Evolutionary conservation across 2,888 invertebrate species (phyloP), one percentile per base, ranked within the genome.

Genomic region (Dolichomitus sp.): DNA sequence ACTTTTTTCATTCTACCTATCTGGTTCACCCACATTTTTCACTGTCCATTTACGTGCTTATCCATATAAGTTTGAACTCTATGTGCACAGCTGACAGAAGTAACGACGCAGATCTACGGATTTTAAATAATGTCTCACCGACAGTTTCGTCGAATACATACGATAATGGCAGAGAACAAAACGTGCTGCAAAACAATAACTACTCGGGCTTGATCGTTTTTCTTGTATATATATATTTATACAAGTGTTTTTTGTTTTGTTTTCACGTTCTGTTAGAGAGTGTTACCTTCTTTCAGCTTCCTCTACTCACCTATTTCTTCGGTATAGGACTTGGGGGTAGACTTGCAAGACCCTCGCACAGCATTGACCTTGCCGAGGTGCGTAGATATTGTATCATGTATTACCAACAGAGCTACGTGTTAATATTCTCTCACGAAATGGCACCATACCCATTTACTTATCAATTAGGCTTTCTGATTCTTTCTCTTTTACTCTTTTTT

Each of bases 401-500:
- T 93, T 93, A 93, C 92, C 93, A 93, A 93, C 93, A 93, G 93
- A 93, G 93, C 93, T 93, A 93, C 93, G 93, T 93, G 93, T 93
- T 93, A 93, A 93, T 93, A 93, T 93, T 93, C 89, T 93, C 92
- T 93, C 92, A 93, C 93, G 93, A 93, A 93, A 93, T 93, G 93
- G 91, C 89, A 93, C 90, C 88, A 92, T 89, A 90, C 92, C 93
- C 93, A 92, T 92, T 93, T 92, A 91, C 89, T 92, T 92, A 93
- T 91, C 84, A 84, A 81, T 84, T 81, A 87, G 83, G 50, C 45
- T 68, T 54, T 68, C 69, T 72, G 63, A 66, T 57, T 70, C 33
- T 59, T 59, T 40, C 33, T 72, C 23, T 69, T 57, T 52, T 52
- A 27, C 50, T 23, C 48, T 70, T 40, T 72, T 23, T 57, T 42